Base-by-base conservation (phyloP, 1,140 invertebrate genomes). In the Aphidius ervi region DNA sequence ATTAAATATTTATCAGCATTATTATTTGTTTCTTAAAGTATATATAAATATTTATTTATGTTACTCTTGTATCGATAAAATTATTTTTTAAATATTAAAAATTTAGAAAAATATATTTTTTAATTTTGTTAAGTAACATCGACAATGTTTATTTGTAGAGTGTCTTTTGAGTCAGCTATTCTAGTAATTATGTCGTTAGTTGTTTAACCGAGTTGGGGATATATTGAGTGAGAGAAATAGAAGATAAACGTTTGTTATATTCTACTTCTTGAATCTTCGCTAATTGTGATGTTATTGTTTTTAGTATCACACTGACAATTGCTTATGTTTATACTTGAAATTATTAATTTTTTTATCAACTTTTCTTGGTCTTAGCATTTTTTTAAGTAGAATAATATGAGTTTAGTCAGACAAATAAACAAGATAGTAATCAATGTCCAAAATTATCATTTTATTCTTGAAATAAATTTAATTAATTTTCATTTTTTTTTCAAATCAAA, bases 241-340 rank as follows among this genome's bases (percentile, higher is more conserved):
- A 16, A 16, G 16, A 16, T 16, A 16, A 16, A 16, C 41, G 49
- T 58, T 31, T n/a, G 20, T 58, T 46, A 40, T 37, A 5, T 7
- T 45, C 9, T 52, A 48, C 49, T 6, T 47, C 49, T 65, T 56
- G 64, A 40, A 59, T 42, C 43, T 45, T 45, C 3, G 56, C 59
- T 61, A 67, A 67, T 63, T 58, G 61, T 43, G 54, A 55, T 47
- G 9, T 68, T 63, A 9, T 45, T 45, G 43, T 45, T 7, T 3
- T 65, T 31, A 31, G 23, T 31, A 31, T 31, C 23, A 31, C 1
- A 31, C 2, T 31, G 23, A 3, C 23, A 31, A 31, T 31, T 31
- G 23, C 4, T 31, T 31, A 31, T 1, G 1, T 31, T 3, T 31
- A 31, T 31, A 31, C 2, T 31, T 4, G 0, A 31, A 31, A 31